These are phyloP conservation scores for Urocitellus parryii DNA, from an alignment of 2,113 vertebrate species.

Conservation along the genomic window DNA sequence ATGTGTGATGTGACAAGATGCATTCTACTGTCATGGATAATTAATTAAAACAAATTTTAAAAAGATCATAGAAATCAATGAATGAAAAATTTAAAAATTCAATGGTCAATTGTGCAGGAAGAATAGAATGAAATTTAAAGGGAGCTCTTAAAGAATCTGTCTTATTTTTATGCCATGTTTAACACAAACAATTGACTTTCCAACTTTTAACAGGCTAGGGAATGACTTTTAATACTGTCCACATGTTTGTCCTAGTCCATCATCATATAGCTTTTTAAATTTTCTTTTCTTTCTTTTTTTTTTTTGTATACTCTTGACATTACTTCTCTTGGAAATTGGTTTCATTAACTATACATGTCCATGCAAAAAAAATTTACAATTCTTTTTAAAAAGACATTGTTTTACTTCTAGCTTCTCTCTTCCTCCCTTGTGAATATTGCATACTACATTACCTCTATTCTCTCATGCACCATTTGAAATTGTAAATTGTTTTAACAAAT, in stretches of 20 bases:
- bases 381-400: background rate
- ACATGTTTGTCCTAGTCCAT: background rate
- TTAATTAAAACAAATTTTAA: too few relatives aligned
- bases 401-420: too few relatives aligned
- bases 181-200: background rate
- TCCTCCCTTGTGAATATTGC: too few relatives aligned
- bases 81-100: background rate
- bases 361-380: background rate
- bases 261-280: background rate
- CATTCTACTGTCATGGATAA: too few relatives aligned
- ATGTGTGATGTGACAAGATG: too few relatives aligned
- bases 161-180: background rate
- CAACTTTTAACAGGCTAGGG: background rate
- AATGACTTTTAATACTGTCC: background rate
- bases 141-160: background rate
- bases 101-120: background rate
- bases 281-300: too few relatives aligned
- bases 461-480: too few relatives aligned
- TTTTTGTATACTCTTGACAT: background rate
- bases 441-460: too few relatives aligned
- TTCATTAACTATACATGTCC: background rate
- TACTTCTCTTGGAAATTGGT: background rate
- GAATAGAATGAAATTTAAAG: slow-evolving; percentile 24
- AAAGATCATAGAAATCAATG: background rate
- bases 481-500: too few relatives aligned